Percentiles rank a stretch among this genome's conserved stretches.
Conservation (phyloP, 2,888 invertebrate species). For the Pandemis heparana region DNA sequence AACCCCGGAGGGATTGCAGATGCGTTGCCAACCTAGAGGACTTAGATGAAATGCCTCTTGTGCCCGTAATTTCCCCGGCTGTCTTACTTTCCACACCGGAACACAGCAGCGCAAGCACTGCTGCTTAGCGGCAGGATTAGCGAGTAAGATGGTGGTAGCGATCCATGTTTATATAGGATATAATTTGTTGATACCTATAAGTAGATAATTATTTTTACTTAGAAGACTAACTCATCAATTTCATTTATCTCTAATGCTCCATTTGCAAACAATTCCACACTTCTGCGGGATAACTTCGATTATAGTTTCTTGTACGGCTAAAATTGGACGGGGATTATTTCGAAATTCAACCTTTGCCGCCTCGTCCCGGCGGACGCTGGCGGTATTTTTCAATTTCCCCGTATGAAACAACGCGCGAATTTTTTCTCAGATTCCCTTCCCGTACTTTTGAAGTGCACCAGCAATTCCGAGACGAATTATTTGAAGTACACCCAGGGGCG, state of each 20-base stretch:
- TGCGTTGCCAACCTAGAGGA: no score
- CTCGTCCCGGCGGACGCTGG: constrained; percentile 64
- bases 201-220: not conserved
- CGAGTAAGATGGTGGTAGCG: no score
- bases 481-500: constrained; percentile 78
- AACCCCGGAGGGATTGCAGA: no score
- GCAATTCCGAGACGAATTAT: constrained; percentile 79
- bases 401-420: constrained; percentile 72
- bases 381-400: constrained; percentile 79
- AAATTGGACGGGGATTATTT: constrained; percentile 61
- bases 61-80: no score
- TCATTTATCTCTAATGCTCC: constrained; percentile 18
- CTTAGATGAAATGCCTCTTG: no score
- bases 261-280: constrained; percentile 30
- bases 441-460: constrained; percentile 75
- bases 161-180: no score
- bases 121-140: no score
- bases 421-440: constrained; percentile 67
- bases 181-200: not conserved
- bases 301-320: constrained; percentile 50
- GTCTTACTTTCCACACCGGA: no score
- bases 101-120: no score
- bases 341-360: constrained; percentile 59
- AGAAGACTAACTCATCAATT: constrained; percentile 20
- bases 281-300: constrained; percentile 44